A percentile compares a stretch with the other conserved stretches of the same genome.
phyloP scores from a whole-genome alignment of 2,113 vertebrate genomes.

The Brevimyrus niger region DNA sequence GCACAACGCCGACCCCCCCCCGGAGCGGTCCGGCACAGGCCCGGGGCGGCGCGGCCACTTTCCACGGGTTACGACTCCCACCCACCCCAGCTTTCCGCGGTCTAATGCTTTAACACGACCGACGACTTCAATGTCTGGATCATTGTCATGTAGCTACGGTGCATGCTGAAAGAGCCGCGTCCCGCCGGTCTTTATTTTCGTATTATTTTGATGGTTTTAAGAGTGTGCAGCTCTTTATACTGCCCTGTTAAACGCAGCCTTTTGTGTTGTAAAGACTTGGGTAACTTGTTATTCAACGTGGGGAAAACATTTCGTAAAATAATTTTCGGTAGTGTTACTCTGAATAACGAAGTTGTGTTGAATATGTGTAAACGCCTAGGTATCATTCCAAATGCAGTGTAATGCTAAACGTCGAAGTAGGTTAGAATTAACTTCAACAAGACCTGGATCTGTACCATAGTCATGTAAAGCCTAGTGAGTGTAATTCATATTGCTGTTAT shows the following conservation, averaged over 20 bases:
- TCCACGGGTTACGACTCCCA: background rate
- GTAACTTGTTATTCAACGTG: background rate
- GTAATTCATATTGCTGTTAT: background rate
- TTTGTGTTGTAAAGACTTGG: background rate
- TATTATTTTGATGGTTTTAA: background rate
- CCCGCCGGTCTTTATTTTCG: background rate
- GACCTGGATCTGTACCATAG: background rate
- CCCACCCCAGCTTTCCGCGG: background rate
- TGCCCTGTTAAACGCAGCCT: background rate
- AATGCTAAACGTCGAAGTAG: background rate
- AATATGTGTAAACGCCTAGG: background rate
- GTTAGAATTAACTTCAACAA: background rate
- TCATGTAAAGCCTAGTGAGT: background rate
- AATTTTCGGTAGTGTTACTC: background rate
- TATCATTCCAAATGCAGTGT: background rate
- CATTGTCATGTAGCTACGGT: background rate
- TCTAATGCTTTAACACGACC: background rate
- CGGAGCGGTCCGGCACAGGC: constrained; percentile 48
- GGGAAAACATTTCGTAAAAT: background rate
- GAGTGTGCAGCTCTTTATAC: background rate
- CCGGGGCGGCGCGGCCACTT: constrained; percentile 19
- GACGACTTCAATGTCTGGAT: background rate
- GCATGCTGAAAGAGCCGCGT: background rate
- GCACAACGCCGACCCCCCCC: background rate
- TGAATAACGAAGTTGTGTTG: background rate